These are phyloP conservation scores for Drosophila buzzatii DNA, from an alignment of 2,888 invertebrate species.

Conservation along the genomic window DNA sequence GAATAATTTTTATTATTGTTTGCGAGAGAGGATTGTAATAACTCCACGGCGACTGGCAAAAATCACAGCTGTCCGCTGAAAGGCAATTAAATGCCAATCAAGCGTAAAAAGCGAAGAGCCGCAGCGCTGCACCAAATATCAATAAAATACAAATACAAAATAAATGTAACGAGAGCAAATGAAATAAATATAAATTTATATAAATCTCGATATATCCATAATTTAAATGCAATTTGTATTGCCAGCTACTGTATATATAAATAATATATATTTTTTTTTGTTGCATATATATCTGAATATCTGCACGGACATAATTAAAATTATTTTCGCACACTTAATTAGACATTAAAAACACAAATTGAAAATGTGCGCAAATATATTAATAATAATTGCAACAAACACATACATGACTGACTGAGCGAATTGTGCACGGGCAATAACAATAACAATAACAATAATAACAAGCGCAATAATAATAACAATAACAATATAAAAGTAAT, in stretches of 20 bases:
- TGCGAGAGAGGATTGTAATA: slow-evolving; percentile 22
- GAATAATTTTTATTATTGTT: slow-evolving; percentile 2
- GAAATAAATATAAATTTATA: slow-evolving; percentile 47
- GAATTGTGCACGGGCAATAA: slow-evolving; percentile 37
- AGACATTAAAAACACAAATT: slow-evolving; percentile 79
- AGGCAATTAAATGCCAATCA: slow-evolving; percentile 79
- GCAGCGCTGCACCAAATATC: slow-evolving; percentile 3
- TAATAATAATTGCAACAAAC: slow-evolving; percentile 71
- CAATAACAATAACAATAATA: slow-evolving; percentile 47
- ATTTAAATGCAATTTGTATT: slow-evolving; percentile 51
- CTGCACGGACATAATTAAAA: slow-evolving; percentile 70
- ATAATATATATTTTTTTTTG: background rate
- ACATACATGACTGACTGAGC: slow-evolving; percentile 39
- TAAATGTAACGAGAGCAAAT: slow-evolving; percentile 19
- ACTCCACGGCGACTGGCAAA: slow-evolving; percentile 33
- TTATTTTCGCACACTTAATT: slow-evolving; percentile 81
- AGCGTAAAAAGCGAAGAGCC: slow-evolving; percentile 63
- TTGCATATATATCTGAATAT: slow-evolving; percentile 21
- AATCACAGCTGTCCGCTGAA: slow-evolving; percentile 57
- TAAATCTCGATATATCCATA: slow-evolving; percentile 42
- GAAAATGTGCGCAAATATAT: slow-evolving; percentile 66
- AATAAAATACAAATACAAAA: slow-evolving; percentile 4
- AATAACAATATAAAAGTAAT: slow-evolving; percentile 59
- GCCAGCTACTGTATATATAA: slow-evolving; percentile 50
- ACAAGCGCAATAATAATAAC: slow-evolving; percentile 49